Percentiles rank a stretch among this genome's conserved stretches.
These are phyloP conservation scores for Polyergus mexicanus DNA, from an alignment of 1,140 invertebrate genomes.

Conservation along the genomic window DNA sequence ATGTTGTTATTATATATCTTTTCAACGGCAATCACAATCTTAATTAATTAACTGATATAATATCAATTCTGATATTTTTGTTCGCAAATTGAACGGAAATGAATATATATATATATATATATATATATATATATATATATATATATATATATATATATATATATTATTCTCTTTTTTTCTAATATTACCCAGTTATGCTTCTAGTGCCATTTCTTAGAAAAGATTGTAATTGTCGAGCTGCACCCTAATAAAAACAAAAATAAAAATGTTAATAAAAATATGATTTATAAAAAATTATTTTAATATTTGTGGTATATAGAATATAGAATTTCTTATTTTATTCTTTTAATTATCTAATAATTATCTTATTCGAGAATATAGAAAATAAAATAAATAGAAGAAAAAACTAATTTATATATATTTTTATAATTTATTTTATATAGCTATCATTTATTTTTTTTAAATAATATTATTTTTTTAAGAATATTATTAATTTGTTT, in stretches of 20 bases:
- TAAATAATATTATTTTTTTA: background rate
- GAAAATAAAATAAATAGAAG: background rate
- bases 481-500: background rate
- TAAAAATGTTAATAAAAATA: conserved; percentile 62
- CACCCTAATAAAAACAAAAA: conserved; percentile 81
- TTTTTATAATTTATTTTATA: background rate
- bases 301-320: background rate
- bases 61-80: conserved; percentile 22
- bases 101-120: too few species aligned
- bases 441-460: background rate
- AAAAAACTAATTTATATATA: background rate
- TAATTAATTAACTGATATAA: conserved; percentile 23
- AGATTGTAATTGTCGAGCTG: conserved; percentile 85
- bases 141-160: too few species aligned
- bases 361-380: background rate
- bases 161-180: background rate
- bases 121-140: too few species aligned
- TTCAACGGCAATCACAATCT: background rate
- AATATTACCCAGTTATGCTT: conserved; percentile 70
- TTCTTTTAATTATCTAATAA: background rate
- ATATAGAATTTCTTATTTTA: background rate
- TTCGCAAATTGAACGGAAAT: conserved; percentile 12
- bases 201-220: conserved; percentile 84
- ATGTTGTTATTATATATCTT: conserved; percentile 29
- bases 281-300: conserved; percentile 14